phyloP scores from a whole-genome alignment of 2,113 vertebrate species.

The Carlito syrichta region DNA sequence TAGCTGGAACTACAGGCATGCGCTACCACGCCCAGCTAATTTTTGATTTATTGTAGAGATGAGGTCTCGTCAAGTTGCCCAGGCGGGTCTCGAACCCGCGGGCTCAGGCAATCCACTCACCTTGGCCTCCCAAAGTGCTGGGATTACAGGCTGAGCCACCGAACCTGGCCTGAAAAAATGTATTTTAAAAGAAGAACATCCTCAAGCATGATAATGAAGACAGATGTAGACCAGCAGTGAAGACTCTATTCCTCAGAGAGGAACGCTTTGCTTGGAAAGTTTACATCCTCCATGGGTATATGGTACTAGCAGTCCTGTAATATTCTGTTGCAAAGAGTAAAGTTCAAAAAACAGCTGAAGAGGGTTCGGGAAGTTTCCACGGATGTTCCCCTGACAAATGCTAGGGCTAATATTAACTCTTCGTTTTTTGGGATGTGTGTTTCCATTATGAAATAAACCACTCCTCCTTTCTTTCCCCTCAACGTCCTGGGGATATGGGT shows the following conservation, averaged over 20 bases:
- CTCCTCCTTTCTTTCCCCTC: no score
- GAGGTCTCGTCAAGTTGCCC: neutral
- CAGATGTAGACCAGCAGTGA: neutral
- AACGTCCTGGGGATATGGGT: neutral
- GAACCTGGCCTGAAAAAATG: neutral
- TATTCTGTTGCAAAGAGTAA: neutral
- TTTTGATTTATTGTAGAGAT: neutral
- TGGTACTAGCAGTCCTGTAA: neutral
- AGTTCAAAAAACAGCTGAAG: constrained; percentile 48
- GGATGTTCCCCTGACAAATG: neutral
- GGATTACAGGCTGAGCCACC: neutral
- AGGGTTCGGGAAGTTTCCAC: neutral
- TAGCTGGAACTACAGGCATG: neutral
- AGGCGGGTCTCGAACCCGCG: neutral
- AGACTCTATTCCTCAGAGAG: neutral
- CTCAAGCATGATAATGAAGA: neutral
- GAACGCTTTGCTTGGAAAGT: neutral
- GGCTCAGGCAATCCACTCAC: neutral
- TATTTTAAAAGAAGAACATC: neutral
- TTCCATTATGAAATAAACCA: neutral
- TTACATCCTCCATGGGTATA: neutral
- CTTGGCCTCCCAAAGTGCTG: neutral
- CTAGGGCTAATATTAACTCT: constrained; percentile 50
- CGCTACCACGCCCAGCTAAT: neutral
- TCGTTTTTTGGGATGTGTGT: neutral